Base-by-base conservation (phyloP, 2,797 vertebrate genomes). In the Momotus momota region DNA sequence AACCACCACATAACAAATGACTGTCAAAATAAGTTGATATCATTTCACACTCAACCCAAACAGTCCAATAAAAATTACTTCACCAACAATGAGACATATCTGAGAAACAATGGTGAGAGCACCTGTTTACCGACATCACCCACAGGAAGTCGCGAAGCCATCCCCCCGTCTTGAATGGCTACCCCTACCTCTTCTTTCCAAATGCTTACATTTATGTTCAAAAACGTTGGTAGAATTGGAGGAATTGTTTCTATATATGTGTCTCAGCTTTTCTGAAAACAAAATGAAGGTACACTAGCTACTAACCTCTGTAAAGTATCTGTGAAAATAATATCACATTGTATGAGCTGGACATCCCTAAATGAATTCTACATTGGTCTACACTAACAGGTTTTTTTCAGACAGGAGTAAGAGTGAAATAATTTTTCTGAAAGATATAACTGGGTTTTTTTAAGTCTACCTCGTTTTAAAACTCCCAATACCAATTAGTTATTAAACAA, bases 21-120 rank as follows among this genome's bases (percentile, higher is more conserved):
- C 73, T 90, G 15, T 62, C 75, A 94, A 88, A 95, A 90, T 67
- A 94, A 95, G 12, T 13, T 71, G 57, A 31, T 86, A 66, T 23
- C 27, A 88, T 74, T 93, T 86, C 51, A 27, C 65, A 19, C 54
- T 55, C 58, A 46, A 91, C 48, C 27, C 87, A 91, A 86, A 81
- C 11, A 69, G 14, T 55, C 46, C 51, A 79, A 46, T 62, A 81
- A 35, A 33, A 57, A 60, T 77, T 91, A 41, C 81, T 94, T 89
- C 78, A 78, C 33, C 79, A 71, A 14, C 27, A 70, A 16, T 41
- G 57, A 90, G 43, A 55, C 49, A 78, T 43, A 55, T 81, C 71
- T 70, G 67, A 93, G 82, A 86, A 95, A 72, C 40, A 5, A 94
- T 35, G 57, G 18, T 58, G 49, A 91, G 8, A 65, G 29, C 51